phyloP scores from a whole-genome alignment of 2,113 vertebrate species.

The Brienomyrus brachyistius region DNA sequence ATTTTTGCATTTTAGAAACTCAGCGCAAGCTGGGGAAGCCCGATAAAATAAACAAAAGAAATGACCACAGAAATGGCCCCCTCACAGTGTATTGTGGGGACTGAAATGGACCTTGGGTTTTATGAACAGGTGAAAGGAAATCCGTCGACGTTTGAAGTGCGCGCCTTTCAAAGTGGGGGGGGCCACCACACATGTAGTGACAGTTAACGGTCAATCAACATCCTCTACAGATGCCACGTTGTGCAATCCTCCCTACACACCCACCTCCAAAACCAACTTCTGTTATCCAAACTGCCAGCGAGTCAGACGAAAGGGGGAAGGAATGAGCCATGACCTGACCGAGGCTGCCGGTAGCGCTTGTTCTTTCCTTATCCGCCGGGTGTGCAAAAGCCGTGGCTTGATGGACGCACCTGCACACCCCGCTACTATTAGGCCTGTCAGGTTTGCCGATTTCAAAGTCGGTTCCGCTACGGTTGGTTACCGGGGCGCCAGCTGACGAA shows the following conservation, averaged over 20 bases:
- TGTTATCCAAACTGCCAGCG: conserved; percentile 10
- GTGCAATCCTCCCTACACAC: neutral
- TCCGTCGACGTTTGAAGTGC: neutral
- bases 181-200: neutral
- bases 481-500: neutral
- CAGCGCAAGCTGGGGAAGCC: neutral
- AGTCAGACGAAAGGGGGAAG: neutral
- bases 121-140: neutral
- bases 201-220: neutral
- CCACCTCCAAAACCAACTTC: conserved; percentile 12
- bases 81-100: neutral
- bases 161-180: neutral
- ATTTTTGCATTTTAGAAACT: neutral
- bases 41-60: neutral
- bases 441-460: neutral
- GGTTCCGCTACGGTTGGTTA: neutral
- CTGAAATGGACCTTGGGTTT: neutral
- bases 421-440: neutral
- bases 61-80: neutral
- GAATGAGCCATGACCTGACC: neutral
- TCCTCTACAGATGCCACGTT: conserved; percentile 7
- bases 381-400: neutral
- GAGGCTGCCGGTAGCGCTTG: neutral
- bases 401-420: neutral
- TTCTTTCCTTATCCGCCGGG: neutral